Base-by-base conservation (phyloP, 2,888 invertebrate genomes). In the Cryptocephalus moraei region DNA sequence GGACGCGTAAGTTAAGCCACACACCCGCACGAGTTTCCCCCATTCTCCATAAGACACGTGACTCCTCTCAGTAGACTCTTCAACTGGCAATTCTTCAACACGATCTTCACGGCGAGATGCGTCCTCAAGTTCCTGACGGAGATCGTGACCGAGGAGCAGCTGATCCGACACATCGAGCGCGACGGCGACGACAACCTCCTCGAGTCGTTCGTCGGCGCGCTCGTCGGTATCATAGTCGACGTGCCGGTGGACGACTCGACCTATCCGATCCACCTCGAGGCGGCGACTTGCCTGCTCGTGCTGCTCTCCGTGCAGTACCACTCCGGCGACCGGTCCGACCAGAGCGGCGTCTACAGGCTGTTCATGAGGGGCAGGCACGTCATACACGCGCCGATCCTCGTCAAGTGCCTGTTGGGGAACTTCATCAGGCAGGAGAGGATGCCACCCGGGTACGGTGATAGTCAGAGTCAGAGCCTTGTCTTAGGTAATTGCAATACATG, bases 41-140 rank as follows among this genome's bases (percentile, higher is more conserved):
- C n/a, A 22, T 22, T 2, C 22, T 4, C 6, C 22, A 4, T 22
- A 22, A 4, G 22, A 22, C 6, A 22, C 22, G 6, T 2, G 6
- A 22, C 3, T 60, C 48, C 56, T 77, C 77, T 47, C 65, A 85
- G 85, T 61, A 79, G 80, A 56, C 75, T 84, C 60, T 82, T 92
- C 59, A 86, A 90, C 44, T 95, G 94, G 92, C 95, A 96, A 70
- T 86, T 91, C 0, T 91, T 88, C 71, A 97, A 97, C 72, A 88
- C 91, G 0, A 71, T 99, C 42, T 92, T 94, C 63, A 86, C 94
- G 31, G 82, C 95, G 49, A 79, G 95, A 61, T 87, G 79, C 54
- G 80, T 86, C 53, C 73, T 83, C 49, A 95, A 95, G 68, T 95
- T 91, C 66, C 75, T 96, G 38, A 86, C 92, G 10, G 93, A 96